Evolutionary conservation across 2,113 vertebrate genomes (phyloP), one percentile per base, ranked within the genome.

Genomic region (Phocoena sinus): DNA sequence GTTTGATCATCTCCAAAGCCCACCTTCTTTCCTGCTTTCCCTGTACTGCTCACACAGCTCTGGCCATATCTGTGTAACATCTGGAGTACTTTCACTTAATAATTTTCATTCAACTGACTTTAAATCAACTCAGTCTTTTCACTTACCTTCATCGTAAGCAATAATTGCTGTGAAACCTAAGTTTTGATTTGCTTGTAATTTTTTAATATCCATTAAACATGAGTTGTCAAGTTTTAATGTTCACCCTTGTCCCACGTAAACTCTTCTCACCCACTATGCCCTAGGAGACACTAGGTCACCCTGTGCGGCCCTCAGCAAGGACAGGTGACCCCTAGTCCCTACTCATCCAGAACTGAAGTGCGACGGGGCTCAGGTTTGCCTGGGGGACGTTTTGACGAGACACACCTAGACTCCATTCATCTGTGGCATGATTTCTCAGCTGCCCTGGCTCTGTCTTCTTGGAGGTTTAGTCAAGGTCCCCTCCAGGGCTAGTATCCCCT

Each of bases 21-120:
- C 18, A 58, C 21, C 38, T 44, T 12, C 58, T 47, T 63, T 28
- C 47, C 71, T 85, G 33, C 65, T 63, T 93, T 83, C 8, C 53
- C 3, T 47, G 60, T 17, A 11, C 50, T 0, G 0, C 25, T 44
- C 44, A 79, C n/a, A 33, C 0, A 3, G 60, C n/a, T 80, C 53
- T 77, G 47, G 63, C 9, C 23, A 1, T 26, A n/a, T 36, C 36
- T 80, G 33, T 76, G 82, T n/a, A 47, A 31, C 33, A 67, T 28
- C 20, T 38, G 36, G 70, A 79, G 15, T 18, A 18, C 47, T 73
- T 89, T 60, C 25, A 47, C 38, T 41, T 62, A 86, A 68, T 76
- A 26, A 44, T 82, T 76, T 73, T 62, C 53, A 47, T 62, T 68
- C 92, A 81, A 25, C 58, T 73, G 44, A 80, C 73, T 89, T 85